A percentile compares a stretch with the other conserved stretches of the same genome.
phyloP scores from a whole-genome alignment of 2,797 vertebrate genomes.

The Silurus lanzhouensis region DNA sequence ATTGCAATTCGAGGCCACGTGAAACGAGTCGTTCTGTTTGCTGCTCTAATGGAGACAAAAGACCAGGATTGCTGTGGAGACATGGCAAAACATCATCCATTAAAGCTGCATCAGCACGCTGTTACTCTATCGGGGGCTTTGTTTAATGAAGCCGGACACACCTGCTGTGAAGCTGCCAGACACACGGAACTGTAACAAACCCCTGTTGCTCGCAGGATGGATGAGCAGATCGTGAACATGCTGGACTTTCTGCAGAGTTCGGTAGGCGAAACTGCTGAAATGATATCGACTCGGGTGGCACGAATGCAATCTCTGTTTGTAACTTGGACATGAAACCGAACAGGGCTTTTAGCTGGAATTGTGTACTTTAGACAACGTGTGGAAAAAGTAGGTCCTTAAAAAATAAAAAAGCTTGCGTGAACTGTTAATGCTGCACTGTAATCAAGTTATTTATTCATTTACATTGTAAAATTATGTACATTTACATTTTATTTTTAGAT shows the following conservation, averaged over 20 bases:
- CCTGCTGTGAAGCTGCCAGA: background rate
- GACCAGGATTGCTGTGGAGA: conserved; percentile 19
- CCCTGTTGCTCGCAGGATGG: background rate
- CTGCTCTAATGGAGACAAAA: conserved; percentile 30
- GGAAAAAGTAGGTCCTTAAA: too few species aligned
- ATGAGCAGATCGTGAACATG: background rate
- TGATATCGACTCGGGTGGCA: too few species aligned
- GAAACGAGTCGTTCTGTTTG: conserved; percentile 18
- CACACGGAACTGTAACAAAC: background rate
- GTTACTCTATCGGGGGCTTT: conserved; percentile 12
- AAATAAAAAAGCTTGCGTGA: too few species aligned
- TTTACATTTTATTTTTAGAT: too few species aligned
- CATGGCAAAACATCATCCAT: conserved; percentile 20
- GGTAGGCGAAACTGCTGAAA: background rate
- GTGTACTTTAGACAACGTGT: too few species aligned
- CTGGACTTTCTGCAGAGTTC: background rate
- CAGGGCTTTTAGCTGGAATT: too few species aligned
- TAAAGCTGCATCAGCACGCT: background rate
- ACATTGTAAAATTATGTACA: too few species aligned
- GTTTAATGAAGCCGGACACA: conserved; percentile 15
- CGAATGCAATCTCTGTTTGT: too few species aligned
- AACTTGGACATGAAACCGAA: too few species aligned
- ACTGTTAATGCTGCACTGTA: too few species aligned
- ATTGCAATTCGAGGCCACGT: background rate
- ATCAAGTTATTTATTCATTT: too few species aligned